Base-by-base conservation (phyloP, 2,888 invertebrate genomes). In the Drosophila birchii region DNA sequence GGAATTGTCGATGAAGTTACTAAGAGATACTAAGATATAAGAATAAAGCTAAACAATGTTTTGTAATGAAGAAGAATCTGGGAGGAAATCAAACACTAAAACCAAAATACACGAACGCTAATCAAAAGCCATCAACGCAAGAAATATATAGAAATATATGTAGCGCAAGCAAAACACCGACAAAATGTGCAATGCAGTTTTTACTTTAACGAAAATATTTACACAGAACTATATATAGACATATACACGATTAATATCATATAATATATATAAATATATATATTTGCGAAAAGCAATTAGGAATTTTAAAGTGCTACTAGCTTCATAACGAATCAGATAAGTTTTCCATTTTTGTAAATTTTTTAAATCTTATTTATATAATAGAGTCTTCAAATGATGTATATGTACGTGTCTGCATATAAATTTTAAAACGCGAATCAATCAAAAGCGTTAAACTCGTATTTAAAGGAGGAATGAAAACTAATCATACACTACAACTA, bases 141-240 rank as follows among this genome's bases (percentile, higher is more conserved):
- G 16, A 56, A 43, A 60, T 49, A 66, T 36, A 63, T 16, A 61
- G 26, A 49, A 34, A 59, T 29, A 54, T 9, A 59, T 29, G 49
- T 9, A 71, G 38, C 36, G 38, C 36, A 64, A 58, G 29, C 43
- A 73, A 58, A 73, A 76, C 62, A 63, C 72, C 64, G 69, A 76
- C 55, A 54, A 68, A 75, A 82, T 87, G 90, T 90, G 90, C 90
- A 90, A 90, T 89, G 89, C 86, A 87, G 88, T 78, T 80, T 81
- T 89, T 90, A 90, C 90, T 89, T 89, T 90, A 86, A 68, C 54
- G 61, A 76, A 56, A 41, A 70, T 71, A 66, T 58, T 55, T 43
- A 60, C 44, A 67, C 51, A 51, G 20, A 51, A 11, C n/a, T n/a
- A 60, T 34, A 59, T 60, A 49, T 55, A 58, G n/a, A 53, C 18